phyloP scores from a whole-genome alignment of 2,113 vertebrate genomes.

The Orthonyx spaldingii region DNA sequence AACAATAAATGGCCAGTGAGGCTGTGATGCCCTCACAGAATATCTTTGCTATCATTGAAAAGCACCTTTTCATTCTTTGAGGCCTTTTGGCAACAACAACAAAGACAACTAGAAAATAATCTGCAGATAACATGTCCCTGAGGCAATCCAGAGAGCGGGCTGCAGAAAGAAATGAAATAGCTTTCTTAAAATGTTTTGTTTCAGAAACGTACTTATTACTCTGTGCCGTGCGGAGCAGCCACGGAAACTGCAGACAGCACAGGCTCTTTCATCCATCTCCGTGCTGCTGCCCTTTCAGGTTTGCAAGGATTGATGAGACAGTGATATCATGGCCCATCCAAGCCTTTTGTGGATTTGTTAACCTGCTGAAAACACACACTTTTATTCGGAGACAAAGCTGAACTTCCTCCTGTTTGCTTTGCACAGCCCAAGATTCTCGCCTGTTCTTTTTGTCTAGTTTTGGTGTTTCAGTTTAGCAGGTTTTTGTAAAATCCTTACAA shows the following conservation, averaged over 20 bases:
- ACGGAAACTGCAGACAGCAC: neutral
- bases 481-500: neutral
- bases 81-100: neutral
- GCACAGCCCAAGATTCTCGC: neutral
- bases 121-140: neutral
- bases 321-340: neutral
- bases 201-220: neutral
- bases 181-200: conserved; percentile 21
- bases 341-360: neutral
- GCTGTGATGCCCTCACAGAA: neutral
- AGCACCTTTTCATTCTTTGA: conserved; percentile 5
- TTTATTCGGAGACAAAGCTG: neutral
- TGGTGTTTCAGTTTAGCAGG: neutral
- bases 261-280: neutral
- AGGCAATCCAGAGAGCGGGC: neutral
- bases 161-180: conserved; percentile 5
- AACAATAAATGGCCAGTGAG: neutral
- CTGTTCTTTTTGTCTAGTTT: neutral
- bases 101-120: conserved; percentile 24
- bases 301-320: neutral
- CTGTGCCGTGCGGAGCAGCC: neutral
- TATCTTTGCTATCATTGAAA: neutral
- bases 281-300: neutral
- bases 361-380: neutral
- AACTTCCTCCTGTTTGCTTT: neutral